Base-by-base conservation (phyloP, 2,888 invertebrate species). In the Epinotia demarniana region DNA sequence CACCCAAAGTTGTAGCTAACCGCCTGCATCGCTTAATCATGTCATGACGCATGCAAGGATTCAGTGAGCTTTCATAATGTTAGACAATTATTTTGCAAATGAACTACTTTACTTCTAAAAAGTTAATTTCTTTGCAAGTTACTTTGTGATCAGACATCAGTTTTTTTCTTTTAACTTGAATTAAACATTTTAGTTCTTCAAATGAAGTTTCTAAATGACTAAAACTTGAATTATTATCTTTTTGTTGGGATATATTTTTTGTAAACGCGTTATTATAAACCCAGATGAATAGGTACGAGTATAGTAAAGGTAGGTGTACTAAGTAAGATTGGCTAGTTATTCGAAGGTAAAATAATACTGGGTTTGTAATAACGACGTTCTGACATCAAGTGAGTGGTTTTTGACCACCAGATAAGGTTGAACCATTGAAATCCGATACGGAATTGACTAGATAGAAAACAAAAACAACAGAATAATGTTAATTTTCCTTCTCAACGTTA, bases 1-100 rank as follows among this genome's bases (percentile, higher is more conserved):
- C 78, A 85, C 79, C 80, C 53, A 60, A 72, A 73, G 13, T 66
- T 61, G 76, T 67, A 73, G 64, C 66, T 71, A 13, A 60, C 57
- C 62, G 46, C n/a, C 11, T 5, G 11, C 16, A 27, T 18, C 57
- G 64, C 43, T 53, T 33, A 11, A 16, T 68, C 55, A 57, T 58
- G 57, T 23, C 13, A 61, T 27, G 23, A 19, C 12, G 58, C 58
- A 60, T 69, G 69, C 69, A 27, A 60, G n/a, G n/a, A 46, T 27
- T 18, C 2, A 46, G 23, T 67, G 55, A 67, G 4, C 6, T 66
- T 64, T 13, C 19, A n/a, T 16, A 53, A 13, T 8, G 53, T 8
- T 53, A n/a, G 5, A 8, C 53, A n/a, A n/a, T 53, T 49, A 49
- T 5, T 49, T 13, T 13, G 46, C 16, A 49, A 13, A 49, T 49